Evolutionary conservation across 2,113 vertebrate genomes (phyloP).

Genomic region (Colossoma macropomum): DNA sequence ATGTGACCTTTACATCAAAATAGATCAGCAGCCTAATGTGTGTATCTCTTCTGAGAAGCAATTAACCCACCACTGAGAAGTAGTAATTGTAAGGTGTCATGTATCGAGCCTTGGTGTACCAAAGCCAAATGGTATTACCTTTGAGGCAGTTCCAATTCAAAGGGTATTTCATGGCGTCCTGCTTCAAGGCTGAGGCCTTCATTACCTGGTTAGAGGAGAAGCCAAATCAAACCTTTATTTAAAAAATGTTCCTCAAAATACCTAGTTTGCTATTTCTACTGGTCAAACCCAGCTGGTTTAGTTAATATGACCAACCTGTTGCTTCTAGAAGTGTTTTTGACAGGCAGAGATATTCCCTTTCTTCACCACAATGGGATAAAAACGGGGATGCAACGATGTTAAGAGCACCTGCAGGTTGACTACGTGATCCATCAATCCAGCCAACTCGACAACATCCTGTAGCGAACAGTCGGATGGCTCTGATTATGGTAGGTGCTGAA

Average conservation of each 20-base stretch:
- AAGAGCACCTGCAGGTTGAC: neutral
- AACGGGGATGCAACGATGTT: neutral
- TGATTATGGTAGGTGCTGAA: slow-evolving; percentile 61
- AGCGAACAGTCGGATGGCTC: slow-evolving; percentile 69
- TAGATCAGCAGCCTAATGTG: neutral
- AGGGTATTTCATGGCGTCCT: slow-evolving; percentile 82
- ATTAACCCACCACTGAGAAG: neutral
- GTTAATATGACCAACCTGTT: slow-evolving; percentile 22
- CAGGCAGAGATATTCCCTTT: slow-evolving; percentile 74
- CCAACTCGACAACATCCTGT: slow-evolving; percentile 72
- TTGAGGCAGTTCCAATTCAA: slow-evolving; percentile 82
- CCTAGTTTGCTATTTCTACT: no score
- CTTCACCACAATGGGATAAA: slow-evolving; percentile 31
- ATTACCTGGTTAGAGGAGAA: neutral
- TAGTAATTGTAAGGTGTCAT: neutral
- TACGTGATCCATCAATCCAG: slow-evolving; percentile 62
- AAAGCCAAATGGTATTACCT: slow-evolving; percentile 70
- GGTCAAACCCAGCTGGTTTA: neutral
- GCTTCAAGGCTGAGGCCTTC: slow-evolving; percentile 73
- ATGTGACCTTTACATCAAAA: neutral
- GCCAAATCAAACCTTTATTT: neutral
- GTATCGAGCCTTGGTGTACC: neutral
- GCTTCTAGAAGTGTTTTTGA: slow-evolving; percentile 61
- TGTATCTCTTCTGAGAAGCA: neutral
- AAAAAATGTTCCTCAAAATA: neutral